Base-by-base conservation (phyloP, 2,113 vertebrate genomes). In the Condylura cristata region DNA sequence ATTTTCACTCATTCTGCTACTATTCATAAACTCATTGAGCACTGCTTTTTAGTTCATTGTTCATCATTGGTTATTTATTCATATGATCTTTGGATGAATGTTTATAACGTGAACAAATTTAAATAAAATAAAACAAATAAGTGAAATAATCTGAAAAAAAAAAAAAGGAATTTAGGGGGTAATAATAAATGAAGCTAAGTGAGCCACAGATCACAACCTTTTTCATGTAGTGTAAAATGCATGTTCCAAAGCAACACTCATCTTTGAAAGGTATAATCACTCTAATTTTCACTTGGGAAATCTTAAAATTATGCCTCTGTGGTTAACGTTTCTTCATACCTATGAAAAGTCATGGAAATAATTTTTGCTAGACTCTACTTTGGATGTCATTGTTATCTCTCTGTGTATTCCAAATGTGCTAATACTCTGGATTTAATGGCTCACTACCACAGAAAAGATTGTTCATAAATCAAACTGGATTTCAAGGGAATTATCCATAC, bases 401-500 rank as follows among this genome's bases (percentile, higher is more conserved):
- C 1, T 58, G 11, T 79, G 28, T 71, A 75, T 93, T 74, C 18
- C 22, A 92, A 86, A 46, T 37, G 17, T 18, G 30, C 10, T 92
- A 86, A 89, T 82, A 88, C 7, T 65, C 12, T 75, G 48, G 18
- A 83, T 86, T 90, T 83, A 86, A 91, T 95, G 58, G 34, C 39
- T 92, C 51, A 79, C 6, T 79, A 79, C 63, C 89, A n/a, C 51
- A 74, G 18, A 92, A 28, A 92, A 86, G 28, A 84, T 68, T 92
- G 41, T 75, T 83, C 22, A 91, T 83, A 95, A 86, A 80, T 95
- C 32, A 86, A 89, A 18, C 14, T 76, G 22, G 10, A 75, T 90
- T 93, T 88, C 68, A 86, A 10, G 28, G 48, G 34, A 94, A 95
- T 78, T 79, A 53, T 92, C 34, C 72, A 51, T 3, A 63, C 63